Evolutionary conservation across 1,140 invertebrate genomes (phyloP).

Genomic region (Drosophila rhopaloa): DNA sequence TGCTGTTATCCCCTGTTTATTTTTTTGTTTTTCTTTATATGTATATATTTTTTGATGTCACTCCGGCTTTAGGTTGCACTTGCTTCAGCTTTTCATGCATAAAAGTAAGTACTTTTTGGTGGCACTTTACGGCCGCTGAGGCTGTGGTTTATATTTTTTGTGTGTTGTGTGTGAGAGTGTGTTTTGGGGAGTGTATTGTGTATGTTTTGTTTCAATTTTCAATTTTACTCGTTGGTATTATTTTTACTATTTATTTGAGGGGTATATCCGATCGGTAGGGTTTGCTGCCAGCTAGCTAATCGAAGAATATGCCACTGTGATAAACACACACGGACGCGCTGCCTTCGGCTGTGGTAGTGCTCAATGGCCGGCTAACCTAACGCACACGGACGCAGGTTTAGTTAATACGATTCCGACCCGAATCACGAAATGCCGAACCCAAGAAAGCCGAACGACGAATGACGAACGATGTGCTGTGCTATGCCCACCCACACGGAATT

Average conservation of each 20-base stretch:
- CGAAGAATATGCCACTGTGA: slow-evolving; percentile 14
- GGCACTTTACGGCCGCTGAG: slow-evolving; percentile 70
- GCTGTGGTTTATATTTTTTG: slow-evolving; percentile 40
- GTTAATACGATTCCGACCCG: slow-evolving; percentile 3
- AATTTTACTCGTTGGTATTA: not conserved
- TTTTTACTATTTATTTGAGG: not conserved
- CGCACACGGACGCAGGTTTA: slow-evolving; percentile 11
- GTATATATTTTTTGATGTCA: slow-evolving; percentile 41
- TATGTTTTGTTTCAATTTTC: not conserved
- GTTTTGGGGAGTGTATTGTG: slow-evolving; percentile 11
- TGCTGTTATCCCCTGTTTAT: slow-evolving; percentile 63
- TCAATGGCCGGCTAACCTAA: slow-evolving; percentile 25
- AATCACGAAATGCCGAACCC: slow-evolving; percentile 14
- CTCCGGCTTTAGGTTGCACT: slow-evolving; percentile 55
- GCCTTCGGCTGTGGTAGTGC: slow-evolving; percentile 10
- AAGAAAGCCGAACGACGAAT: slow-evolving; percentile 41
- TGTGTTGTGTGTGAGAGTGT: slow-evolving; percentile 7
- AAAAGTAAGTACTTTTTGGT: slow-evolving; percentile 49
- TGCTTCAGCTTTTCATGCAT: slow-evolving; percentile 68
- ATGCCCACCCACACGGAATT: slow-evolving; percentile 9
- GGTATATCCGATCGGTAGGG: slow-evolving; percentile 8
- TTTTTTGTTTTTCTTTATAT: slow-evolving; percentile 35
- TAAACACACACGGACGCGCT: slow-evolving; percentile 23
- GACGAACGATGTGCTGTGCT: slow-evolving; percentile 11
- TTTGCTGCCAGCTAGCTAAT: slow-evolving; percentile 13